These are phyloP conservation scores for Babylonia areolata DNA, from an alignment of 1,140 invertebrate species.

Conservation along the genomic window DNA sequence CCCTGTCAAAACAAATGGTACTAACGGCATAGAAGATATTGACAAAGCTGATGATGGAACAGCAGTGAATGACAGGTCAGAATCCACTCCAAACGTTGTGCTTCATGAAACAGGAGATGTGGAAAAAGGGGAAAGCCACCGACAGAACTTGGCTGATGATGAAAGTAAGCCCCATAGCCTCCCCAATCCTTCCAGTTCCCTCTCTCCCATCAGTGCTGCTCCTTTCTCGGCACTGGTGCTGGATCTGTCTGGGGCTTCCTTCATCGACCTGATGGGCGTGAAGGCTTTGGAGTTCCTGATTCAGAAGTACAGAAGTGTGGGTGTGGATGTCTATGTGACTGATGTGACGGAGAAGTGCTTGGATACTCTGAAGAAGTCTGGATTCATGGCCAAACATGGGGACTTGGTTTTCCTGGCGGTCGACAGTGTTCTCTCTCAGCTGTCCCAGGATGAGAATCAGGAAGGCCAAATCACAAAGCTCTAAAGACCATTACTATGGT, in stretches of 20 bases:
- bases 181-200: background rate
- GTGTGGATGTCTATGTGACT: constrained; percentile 12
- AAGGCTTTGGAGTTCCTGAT: constrained; percentile 48
- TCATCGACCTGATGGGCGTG: constrained; percentile 55
- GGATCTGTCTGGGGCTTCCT: constrained; percentile 46
- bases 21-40: too few species aligned
- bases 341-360: constrained; percentile 35
- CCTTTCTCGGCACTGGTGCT: constrained; percentile 34
- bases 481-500: background rate
- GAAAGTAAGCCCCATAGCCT: background rate
- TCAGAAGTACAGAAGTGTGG: constrained; percentile 22
- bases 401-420: constrained; percentile 30
- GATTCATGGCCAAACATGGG: constrained; percentile 40
- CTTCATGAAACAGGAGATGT: background rate
- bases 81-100: background rate
- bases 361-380: constrained; percentile 39
- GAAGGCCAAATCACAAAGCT: background rate
- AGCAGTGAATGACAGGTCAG: background rate
- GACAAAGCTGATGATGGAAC: background rate
- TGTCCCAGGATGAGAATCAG: background rate
- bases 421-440: constrained; percentile 3
- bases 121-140: background rate
- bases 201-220: background rate
- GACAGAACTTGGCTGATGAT: background rate
- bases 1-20: too few species aligned